phyloP scores from a whole-genome alignment of 2,113 vertebrate species.

The Alouatta palliata region DNA sequence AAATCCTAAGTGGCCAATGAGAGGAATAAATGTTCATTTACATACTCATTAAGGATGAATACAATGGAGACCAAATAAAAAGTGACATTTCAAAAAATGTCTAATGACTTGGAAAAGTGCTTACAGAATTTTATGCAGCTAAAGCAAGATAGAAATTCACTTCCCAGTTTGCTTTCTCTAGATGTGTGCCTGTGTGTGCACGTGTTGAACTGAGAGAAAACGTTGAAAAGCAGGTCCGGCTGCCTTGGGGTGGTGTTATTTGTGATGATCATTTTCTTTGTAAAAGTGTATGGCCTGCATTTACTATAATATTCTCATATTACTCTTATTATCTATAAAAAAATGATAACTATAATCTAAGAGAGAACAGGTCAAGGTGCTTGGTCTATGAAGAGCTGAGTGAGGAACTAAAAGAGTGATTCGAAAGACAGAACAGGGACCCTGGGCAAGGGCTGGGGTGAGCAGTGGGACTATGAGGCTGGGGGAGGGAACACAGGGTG shows the following conservation, averaged over 20 bases:
- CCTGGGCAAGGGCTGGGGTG: background rate
- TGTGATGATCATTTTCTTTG: background rate
- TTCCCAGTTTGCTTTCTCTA: background rate
- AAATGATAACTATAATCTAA: no score
- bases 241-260: background rate
- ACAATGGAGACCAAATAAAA: no score
- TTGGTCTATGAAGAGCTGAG: background rate
- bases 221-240: background rate
- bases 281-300: background rate
- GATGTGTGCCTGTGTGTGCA: background rate
- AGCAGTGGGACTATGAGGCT: no score
- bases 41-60: background rate
- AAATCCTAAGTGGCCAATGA: background rate
- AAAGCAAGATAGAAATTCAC: no score
- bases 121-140: background rate
- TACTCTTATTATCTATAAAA: background rate
- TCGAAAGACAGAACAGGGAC: background rate
- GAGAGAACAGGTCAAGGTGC: background rate
- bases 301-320: background rate
- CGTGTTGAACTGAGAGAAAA: background rate
- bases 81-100: background rate
- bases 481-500: background rate
- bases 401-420: background rate
- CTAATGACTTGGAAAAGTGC: background rate
- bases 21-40: background rate